phyloP scores from a whole-genome alignment of 2,113 vertebrate species.

The Melierax canorus region DNA sequence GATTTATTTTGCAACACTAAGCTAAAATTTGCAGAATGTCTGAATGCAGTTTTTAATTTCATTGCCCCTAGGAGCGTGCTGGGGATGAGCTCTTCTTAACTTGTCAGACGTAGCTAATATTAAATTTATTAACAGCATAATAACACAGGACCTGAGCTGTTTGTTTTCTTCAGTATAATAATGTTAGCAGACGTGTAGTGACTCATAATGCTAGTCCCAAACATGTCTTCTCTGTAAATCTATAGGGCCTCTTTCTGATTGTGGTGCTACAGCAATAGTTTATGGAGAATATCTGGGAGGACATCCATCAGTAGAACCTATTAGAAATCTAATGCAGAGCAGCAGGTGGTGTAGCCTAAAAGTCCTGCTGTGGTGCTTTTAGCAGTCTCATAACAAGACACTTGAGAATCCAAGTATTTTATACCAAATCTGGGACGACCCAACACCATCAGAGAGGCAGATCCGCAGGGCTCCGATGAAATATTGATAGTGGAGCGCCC shows the following conservation, averaged over 20 bases:
- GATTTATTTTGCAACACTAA: not conserved
- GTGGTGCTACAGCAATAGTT: not conserved
- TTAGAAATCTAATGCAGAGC: not conserved
- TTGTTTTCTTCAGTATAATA: not conserved
- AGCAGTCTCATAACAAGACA: not conserved
- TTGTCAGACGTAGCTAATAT: not conserved
- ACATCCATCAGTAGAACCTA: not conserved
- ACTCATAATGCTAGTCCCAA: not conserved
- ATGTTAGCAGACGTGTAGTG: not conserved
- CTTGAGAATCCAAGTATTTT: not conserved
- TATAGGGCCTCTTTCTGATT: not conserved
- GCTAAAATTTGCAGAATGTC: not conserved
- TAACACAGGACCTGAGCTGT: not conserved
- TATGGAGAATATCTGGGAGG: not conserved
- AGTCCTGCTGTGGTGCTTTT: not conserved
- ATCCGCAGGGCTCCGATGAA: not conserved
- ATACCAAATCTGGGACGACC: not conserved
- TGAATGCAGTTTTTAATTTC: not conserved
- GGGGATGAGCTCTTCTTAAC: not conserved
- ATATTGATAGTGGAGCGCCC: not conserved
- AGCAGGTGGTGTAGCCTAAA: not conserved
- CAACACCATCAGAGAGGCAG: not conserved
- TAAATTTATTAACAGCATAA: not conserved
- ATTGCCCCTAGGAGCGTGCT: accelerated
- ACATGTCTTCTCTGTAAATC: not conserved